A percentile compares a stretch with the other conserved stretches of the same genome.
phyloP scores from a whole-genome alignment of 2,113 vertebrate species.

The Perca schrenkii region DNA sequence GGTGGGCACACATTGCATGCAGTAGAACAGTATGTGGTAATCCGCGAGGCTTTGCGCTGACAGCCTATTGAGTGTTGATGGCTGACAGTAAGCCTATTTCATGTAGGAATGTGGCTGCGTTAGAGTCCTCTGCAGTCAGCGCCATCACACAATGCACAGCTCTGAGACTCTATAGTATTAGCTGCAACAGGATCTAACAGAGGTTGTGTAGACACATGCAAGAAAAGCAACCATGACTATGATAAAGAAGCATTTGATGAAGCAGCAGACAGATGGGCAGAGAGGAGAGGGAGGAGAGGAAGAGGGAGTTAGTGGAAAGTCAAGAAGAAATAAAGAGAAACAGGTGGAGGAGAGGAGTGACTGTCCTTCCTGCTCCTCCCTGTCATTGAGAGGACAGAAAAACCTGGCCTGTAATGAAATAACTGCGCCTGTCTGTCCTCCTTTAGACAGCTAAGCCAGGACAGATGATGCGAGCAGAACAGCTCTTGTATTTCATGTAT shows the following conservation, averaged over 20 bases:
- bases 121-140: conserved; percentile 60
- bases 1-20: conserved; percentile 53
- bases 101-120: conserved; percentile 38
- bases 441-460: conserved; percentile 30
- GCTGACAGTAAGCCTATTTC: conserved; percentile 73
- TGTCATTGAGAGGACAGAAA: conserved; percentile 60
- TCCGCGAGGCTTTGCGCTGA: conserved; percentile 52
- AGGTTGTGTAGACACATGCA: conserved; percentile 1
- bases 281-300: neutral
- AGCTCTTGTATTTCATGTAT: conserved; percentile 4
- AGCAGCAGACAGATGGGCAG: neutral
- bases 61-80: conserved; percentile 48
- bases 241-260: neutral
- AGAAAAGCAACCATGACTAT: neutral
- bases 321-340: conserved; percentile 22
- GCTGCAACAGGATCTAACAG: conserved; percentile 38
- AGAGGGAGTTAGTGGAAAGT: conserved; percentile 8
- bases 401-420: conserved; percentile 53
- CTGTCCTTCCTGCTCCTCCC: conserved; percentile 22
- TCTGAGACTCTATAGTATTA: neutral
- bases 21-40: conserved; percentile 50
- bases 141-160: conserved; percentile 59
- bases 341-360: conserved; percentile 42
- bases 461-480: conserved; percentile 1
- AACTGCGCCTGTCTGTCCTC: conserved; percentile 42